Conservation (phyloP, 1,140 invertebrate species). For the Drosophila mojavensis region DNA sequence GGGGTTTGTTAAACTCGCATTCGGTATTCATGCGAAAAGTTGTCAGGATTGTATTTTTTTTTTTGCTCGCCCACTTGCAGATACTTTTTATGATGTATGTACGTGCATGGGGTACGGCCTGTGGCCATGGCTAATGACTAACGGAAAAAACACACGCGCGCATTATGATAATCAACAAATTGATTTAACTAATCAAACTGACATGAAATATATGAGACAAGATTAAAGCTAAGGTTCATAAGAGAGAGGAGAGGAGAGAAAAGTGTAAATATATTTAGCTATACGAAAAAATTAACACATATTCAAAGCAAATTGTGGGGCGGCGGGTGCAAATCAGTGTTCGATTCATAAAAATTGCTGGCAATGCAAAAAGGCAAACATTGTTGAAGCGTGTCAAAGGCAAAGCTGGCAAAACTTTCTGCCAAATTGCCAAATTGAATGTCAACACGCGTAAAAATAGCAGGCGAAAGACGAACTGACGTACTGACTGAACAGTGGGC, state of each 20-base stretch:
- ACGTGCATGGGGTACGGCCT: constrained; percentile 50
- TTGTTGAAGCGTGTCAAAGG: constrained; percentile 54
- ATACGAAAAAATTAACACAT: constrained; percentile 61
- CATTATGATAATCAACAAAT: constrained; percentile 76
- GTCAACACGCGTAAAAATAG: constrained; percentile 81
- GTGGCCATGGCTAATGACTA: constrained; percentile 34
- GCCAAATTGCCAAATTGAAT: constrained; percentile 80
- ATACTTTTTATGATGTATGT: constrained; percentile 48
- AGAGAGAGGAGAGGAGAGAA: not conserved
- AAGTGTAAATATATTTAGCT: not conserved
- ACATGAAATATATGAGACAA: constrained; percentile 51
- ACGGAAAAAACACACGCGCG: constrained; percentile 18
- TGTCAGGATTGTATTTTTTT: constrained; percentile 29
- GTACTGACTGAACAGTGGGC: not conserved
- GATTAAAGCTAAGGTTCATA: constrained; percentile 24
- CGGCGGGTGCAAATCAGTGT: constrained; percentile 61
- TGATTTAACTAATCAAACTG: constrained; percentile 78
- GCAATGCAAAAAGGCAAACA: constrained; percentile 63
- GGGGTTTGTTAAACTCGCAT: constrained; percentile 60
- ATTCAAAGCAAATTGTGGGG: constrained; percentile 60
- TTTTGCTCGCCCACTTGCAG: constrained; percentile 42
- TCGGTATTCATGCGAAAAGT: constrained; percentile 77
- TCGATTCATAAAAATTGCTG: constrained; percentile 73
- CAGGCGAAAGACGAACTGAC: constrained; percentile 30
- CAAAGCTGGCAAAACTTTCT: constrained; percentile 62